Conservation (phyloP, 2,888 invertebrate genomes). For the Chymomyza fuscimana region DNA sequence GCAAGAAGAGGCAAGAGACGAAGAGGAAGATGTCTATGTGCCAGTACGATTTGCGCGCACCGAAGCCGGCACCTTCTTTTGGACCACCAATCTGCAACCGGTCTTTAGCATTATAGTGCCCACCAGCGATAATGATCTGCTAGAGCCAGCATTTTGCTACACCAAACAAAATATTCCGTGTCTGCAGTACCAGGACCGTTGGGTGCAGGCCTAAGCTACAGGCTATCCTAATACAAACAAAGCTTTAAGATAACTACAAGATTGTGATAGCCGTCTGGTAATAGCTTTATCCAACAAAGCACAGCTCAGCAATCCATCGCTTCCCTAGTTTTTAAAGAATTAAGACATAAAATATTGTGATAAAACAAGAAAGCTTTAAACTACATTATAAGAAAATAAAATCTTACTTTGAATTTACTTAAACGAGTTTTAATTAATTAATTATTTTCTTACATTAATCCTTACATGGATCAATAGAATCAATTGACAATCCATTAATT, state of each 20-base stretch:
- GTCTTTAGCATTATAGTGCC: conserved; percentile 65
- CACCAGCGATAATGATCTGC: conserved; percentile 71
- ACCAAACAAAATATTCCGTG: conserved; percentile 75
- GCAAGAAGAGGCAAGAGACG: conserved; percentile 81
- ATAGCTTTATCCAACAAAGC: conserved; percentile 45
- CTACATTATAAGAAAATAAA: conserved; percentile 42
- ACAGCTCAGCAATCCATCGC: conserved; percentile 60
- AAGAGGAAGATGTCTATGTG: conserved; percentile 77
- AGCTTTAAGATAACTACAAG: conserved; percentile 61
- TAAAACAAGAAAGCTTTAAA: conserved; percentile 62
- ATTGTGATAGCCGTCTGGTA: conserved; percentile 63
- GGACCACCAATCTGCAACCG: conserved; percentile 84
- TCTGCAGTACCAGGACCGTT: conserved; percentile 81
- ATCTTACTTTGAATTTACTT: conserved; percentile 36
- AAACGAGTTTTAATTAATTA: conserved; percentile 14
- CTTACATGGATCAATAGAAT: no score
- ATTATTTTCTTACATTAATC: conserved; percentile 1
- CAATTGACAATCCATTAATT: no score
- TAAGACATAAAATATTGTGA: conserved; percentile 71
- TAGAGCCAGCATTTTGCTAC: conserved; percentile 78
- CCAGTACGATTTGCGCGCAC: conserved; percentile 91
- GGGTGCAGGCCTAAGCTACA: conserved; percentile 85
- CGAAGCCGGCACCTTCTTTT: conserved; percentile 91
- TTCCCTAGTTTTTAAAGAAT: conserved; percentile 54
- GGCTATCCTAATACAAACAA: neutral